Base-by-base conservation (phyloP, 2,888 invertebrate species). In the Timema podura region DNA sequence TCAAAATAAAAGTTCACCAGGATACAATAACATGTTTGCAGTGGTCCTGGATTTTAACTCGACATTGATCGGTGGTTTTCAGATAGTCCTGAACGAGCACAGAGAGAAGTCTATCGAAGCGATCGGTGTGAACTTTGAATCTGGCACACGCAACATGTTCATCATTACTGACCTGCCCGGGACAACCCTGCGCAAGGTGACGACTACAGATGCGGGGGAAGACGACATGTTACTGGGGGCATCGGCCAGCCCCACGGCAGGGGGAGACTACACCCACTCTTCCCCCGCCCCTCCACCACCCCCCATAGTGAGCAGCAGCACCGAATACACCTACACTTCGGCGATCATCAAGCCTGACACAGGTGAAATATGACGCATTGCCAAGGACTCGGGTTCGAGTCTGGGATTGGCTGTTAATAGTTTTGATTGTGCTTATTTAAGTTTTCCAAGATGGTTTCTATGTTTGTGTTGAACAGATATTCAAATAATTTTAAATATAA, bases 171-270 rank as follows among this genome's bases (percentile, higher is more conserved):
- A 83, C 72, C 77, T 79, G 74, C 79, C 79, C 48, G 79, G 78
- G 46, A 75, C 75, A 57, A 76, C 77, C 16, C 79, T 81, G 6
- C 76, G 78, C 65, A 79, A 78, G 72, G 71, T 77, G 48, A 77
- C 78, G 70, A 77, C 77, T 74, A 72, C 70, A 47, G 77, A 76
- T 64, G 71, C 73, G 45, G 69, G 74, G 51, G 82, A 82, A 69
- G 83, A 84, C 73, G 83, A 83, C 72, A 76, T 83, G 68, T 74
- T 79, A 15, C 74, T 83, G 59, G 83, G 83, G 3, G 83, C 83
- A 6, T 82, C 83, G 0, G 83, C 83, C 15, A 83, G 82, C 75
- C 82, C 82, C 11, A 82, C 82, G 10, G 73, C 71, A 9, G 48
- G 67, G 10, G 70, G 69, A 45, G 71, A 72, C 66, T 71, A 67